These are phyloP conservation scores for Pituophis catenifer DNA, from an alignment of 2,113 vertebrate species.

Conservation along the genomic window DNA sequence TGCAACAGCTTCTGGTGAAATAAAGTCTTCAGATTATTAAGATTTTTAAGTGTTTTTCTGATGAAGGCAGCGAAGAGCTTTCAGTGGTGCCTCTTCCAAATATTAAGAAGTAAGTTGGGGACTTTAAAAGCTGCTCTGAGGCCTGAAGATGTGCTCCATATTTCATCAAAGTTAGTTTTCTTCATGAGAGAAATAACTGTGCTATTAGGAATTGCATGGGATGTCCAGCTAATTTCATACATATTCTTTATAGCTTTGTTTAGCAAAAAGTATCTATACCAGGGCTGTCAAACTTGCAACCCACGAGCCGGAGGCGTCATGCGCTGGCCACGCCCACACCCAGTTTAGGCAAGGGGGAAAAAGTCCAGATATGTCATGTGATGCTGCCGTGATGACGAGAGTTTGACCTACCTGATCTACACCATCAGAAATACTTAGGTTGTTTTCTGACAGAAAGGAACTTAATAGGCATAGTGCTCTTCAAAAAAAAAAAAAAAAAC, in stretches of 20 bases:
- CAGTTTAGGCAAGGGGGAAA: too few relatives aligned
- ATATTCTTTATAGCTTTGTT: background rate
- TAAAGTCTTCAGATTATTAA: background rate
- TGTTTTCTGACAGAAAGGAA: background rate
- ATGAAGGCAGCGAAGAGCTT: background rate
- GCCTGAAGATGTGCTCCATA: background rate
- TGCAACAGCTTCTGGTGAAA: background rate
- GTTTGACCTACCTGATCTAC: background rate
- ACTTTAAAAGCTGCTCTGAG: background rate
- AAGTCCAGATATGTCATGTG: too few relatives aligned
- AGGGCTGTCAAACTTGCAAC: too few relatives aligned
- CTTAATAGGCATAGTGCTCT: background rate
- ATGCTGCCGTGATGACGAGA: too few relatives aligned
- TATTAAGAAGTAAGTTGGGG: background rate
- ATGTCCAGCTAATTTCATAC: background rate
- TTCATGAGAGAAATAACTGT: background rate
- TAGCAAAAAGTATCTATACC: background rate
- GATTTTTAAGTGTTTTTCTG: background rate
- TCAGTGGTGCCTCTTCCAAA: background rate
- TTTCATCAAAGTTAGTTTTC: background rate
- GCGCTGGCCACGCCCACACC: too few relatives aligned
- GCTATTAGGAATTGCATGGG: background rate
- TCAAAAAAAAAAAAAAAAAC: too few relatives aligned
- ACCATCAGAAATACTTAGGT: background rate
- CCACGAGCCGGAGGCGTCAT: too few relatives aligned